Percentiles rank a stretch among this genome's conserved stretches.
These are phyloP conservation scores for Gambusia affinis DNA, from an alignment of 2,113 vertebrate genomes.

Conservation along the genomic window DNA sequence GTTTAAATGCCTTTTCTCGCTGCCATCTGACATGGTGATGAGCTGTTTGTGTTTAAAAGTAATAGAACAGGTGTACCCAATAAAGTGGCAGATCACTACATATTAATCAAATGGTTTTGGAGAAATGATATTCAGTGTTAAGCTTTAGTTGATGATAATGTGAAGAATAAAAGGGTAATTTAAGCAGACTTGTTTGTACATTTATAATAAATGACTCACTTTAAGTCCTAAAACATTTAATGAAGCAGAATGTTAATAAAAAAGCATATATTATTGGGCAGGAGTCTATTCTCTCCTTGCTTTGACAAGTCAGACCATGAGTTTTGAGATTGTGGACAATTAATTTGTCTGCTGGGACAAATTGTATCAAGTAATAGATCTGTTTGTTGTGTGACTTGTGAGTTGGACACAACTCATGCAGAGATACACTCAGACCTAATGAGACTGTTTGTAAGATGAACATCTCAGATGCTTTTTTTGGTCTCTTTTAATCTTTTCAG, in stretches of 20 bases:
- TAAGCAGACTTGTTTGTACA: neutral
- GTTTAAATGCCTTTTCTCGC: neutral
- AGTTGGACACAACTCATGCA: too few species aligned
- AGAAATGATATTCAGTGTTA: neutral
- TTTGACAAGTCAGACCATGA: neutral
- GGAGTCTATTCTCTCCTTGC: neutral
- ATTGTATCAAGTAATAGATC: neutral
- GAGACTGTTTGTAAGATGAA: neutral
- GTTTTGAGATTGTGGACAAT: neutral
- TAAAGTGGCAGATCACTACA: neutral
- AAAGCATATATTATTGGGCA: neutral
- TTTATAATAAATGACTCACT: conserved; percentile 3
- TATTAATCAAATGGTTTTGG: neutral
- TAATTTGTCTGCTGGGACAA: neutral
- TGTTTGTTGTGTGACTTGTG: neutral
- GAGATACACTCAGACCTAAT: neutral
- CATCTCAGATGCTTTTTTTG: neutral
- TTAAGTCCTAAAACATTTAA: neutral
- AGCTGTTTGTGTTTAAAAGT: neutral
- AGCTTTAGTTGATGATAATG: neutral
- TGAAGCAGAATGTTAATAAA: neutral
- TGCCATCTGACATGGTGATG: neutral
- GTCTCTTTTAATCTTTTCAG: neutral
- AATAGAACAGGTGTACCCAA: neutral
- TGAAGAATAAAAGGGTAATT: neutral